Conservation (phyloP, 92 coral and sea anemone genomes). For the Palythoa caribaeorum region DNA sequence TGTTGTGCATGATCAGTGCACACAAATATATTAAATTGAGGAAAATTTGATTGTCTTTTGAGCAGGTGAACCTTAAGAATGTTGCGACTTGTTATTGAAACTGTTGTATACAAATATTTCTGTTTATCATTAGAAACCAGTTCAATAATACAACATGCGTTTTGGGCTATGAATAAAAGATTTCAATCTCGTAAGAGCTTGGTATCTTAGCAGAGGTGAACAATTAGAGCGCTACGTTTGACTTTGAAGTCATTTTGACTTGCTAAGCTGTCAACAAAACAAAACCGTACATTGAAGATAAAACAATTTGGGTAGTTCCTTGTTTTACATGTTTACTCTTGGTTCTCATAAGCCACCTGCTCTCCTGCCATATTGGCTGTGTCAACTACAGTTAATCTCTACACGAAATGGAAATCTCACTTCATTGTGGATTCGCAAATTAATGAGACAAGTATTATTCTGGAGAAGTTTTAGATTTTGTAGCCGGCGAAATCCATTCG, state of each 20-base stretch:
- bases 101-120: not conserved
- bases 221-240: conserved; percentile 22
- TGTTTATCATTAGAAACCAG: conserved; percentile 4
- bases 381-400: conserved; percentile 51
- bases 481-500: not conserved
- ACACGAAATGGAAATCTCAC: conserved; percentile 38
- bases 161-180: conserved; percentile 1
- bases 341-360: conserved; percentile 42
- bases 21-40: not conserved
- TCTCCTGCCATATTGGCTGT: conserved; percentile 32
- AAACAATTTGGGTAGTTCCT: conserved; percentile 7
- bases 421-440: conserved; percentile 41
- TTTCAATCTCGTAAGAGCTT: not conserved
- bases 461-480: conserved; percentile 22
- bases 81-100: not conserved
- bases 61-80: conserved; percentile 3
- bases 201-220: not conserved
- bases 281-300: conserved; percentile 14
- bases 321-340: conserved; percentile 23
- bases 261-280: conserved; percentile 18
- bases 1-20: not conserved
- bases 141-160: not conserved
- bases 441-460: conserved; percentile 25
- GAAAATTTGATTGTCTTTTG: not conserved
- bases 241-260: not conserved